Evolutionary conservation across 2,113 vertebrate genomes (phyloP).

Genomic region (Castor canadensis): DNA sequence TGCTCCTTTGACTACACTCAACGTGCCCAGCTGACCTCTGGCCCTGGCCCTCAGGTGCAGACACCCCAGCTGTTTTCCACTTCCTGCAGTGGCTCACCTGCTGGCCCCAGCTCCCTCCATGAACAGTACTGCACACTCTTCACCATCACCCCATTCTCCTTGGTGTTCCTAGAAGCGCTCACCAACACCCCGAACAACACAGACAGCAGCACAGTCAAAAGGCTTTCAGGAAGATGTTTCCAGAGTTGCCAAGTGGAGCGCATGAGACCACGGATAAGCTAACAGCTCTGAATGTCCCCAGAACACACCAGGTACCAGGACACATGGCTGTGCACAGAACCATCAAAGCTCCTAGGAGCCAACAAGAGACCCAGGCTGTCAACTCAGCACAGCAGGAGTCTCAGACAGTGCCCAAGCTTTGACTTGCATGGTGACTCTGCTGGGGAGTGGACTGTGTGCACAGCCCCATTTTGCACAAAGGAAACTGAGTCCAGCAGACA

Average conservation of each 20-base stretch:
- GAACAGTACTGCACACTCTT: rapidly evolving
- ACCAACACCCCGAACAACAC: too few relatives aligned
- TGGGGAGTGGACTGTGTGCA: too few relatives aligned
- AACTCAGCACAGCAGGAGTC: background rate
- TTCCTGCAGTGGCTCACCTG: background rate
- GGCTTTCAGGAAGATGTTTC: background rate
- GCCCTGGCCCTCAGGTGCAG: background rate
- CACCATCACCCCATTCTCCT: rapidly evolving
- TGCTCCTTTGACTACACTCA: rapidly evolving
- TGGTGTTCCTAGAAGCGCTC: background rate
- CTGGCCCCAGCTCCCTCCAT: background rate
- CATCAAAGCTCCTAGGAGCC: background rate
- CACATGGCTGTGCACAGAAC: rapidly evolving
- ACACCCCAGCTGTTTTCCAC: background rate
- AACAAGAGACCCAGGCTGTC: background rate
- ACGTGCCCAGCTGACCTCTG: background rate
- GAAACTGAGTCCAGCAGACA: background rate
- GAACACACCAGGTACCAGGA: background rate
- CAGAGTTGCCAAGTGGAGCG: background rate
- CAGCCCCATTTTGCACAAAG: too few relatives aligned
- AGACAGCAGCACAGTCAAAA: background rate
- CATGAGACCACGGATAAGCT: background rate
- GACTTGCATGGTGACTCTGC: too few relatives aligned
- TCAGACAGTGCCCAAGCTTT: background rate
- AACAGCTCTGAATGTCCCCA: rapidly evolving